phyloP scores from a whole-genome alignment of 2,797 vertebrate genomes.

The Leptatherina wallacei region DNA sequence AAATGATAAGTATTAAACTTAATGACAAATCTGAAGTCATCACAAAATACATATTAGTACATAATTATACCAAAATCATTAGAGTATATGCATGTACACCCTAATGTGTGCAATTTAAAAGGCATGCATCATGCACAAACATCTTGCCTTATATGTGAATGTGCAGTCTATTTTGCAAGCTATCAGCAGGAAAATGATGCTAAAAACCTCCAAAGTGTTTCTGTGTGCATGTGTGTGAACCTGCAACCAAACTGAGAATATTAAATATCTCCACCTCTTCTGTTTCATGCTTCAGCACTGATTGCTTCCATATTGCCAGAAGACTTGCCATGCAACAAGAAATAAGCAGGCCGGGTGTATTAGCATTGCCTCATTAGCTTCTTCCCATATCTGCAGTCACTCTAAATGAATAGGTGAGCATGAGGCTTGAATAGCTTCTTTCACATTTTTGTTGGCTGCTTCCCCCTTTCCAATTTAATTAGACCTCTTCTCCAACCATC shows the following conservation, averaged over 20 bases:
- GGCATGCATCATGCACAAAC: too few species aligned
- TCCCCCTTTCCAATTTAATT: conserved; percentile 51
- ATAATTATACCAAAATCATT: background rate
- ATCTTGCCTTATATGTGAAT: background rate
- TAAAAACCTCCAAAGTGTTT: conserved; percentile 24
- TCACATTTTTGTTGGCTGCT: conserved; percentile 46
- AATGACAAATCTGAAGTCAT: background rate
- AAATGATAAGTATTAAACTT: background rate
- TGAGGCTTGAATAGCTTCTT: conserved; percentile 37
- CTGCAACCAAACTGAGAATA: conserved; percentile 26
- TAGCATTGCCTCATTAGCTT: conserved; percentile 65
- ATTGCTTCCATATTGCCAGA: conserved; percentile 71
- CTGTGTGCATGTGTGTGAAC: conserved; percentile 8
- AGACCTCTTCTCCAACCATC: conserved; percentile 31
- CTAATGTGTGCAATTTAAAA: too few species aligned
- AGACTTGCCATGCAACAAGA: conserved; percentile 43
- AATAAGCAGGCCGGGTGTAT: conserved; percentile 52
- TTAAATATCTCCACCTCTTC: conserved; percentile 35
- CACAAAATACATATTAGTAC: background rate
- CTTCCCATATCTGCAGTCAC: conserved; percentile 37
- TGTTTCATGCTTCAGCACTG: conserved; percentile 56
- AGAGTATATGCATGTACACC: background rate
- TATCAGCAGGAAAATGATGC: background rate
- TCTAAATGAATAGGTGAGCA: conserved; percentile 42
- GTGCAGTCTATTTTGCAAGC: background rate